Base-by-base conservation (phyloP, 2,888 invertebrate species). In the Hoplodrina ambigua region DNA sequence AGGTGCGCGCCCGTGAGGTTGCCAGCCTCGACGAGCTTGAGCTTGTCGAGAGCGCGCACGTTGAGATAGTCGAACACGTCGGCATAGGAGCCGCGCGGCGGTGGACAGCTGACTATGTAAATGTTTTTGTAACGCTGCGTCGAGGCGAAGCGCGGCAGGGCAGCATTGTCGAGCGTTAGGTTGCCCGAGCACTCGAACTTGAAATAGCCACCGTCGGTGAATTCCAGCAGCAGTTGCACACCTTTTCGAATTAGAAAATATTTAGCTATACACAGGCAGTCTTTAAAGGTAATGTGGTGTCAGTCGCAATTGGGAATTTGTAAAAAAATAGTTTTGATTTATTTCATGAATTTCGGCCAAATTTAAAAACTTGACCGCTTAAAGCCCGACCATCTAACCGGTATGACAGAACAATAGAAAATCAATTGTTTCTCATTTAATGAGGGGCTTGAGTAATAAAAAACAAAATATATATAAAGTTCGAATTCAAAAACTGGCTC, bases 151-250 rank as follows among this genome's bases (percentile, higher is more conserved):
- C 72, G 68, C 20, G 82, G 82, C 20, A 83, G n/a, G 7, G 79
- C 72, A 10, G 68, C 1, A 46, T 57, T 72, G 46, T 84, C 82
- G 19, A 84, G 85, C 41, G 70, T 72, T 50, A 76, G n/a, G 33
- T 71, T 63, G 19, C 25, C 56, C 4, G 54, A 13, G 41, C 82
- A 84, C 0, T 4, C 11, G 57, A 84, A 54, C 7, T 0, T 4
- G 44, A 72, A 84, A 58, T 71, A 65, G 20, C 13, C 56, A 46
- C 82, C 49, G 19, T 78, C 84, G 17, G 15, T 58, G 72, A 52
- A 82, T 20, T 69, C 30, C 46, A 82, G 69, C 11, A 25, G 3
- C 30, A 81, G n/a, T 0, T 30, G 10, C 41, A 41, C 20, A 64
- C 75, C 84, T 82, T 46, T 46, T 50, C 1, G 33, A 62, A 52